Evolutionary conservation across 2,888 invertebrate species (phyloP).

Genomic region (Lasioglossum zephyrum): DNA sequence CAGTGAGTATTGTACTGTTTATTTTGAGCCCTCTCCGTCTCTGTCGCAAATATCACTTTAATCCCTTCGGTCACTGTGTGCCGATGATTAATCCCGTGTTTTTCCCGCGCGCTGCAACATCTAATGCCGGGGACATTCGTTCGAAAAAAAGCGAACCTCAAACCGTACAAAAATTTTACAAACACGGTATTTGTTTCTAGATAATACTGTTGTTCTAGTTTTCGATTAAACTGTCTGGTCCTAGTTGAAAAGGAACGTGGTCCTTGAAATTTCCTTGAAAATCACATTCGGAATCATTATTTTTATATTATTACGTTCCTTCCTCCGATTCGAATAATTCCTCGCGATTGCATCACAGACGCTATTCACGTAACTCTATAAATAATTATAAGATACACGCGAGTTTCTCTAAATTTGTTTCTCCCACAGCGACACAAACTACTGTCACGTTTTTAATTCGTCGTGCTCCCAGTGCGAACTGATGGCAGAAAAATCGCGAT

Average conservation of each 20-base stretch:
- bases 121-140: neutral
- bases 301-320: neutral
- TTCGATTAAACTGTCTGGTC: neutral
- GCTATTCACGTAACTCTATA: slow-evolving; percentile 1
- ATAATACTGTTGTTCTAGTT: neutral
- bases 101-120: neutral
- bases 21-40: slow-evolving; percentile 36
- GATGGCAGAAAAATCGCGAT: neutral
- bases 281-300: neutral
- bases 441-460: neutral
- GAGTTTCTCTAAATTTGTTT: neutral
- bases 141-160: neutral
- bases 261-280: neutral
- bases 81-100: slow-evolving; percentile 26
- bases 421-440: neutral
- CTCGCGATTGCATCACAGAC: slow-evolving; percentile 5
- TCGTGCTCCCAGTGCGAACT: neutral
- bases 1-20: slow-evolving; percentile 46
- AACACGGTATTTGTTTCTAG: neutral
- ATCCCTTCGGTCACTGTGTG: slow-evolving; percentile 32
- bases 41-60: slow-evolving; percentile 45
- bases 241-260: neutral
- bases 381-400: slow-evolving; percentile 2
- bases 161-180: neutral
- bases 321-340: neutral